phyloP scores from a whole-genome alignment of 1,140 invertebrate genomes.

The Trichonephila inaurata region DNA sequence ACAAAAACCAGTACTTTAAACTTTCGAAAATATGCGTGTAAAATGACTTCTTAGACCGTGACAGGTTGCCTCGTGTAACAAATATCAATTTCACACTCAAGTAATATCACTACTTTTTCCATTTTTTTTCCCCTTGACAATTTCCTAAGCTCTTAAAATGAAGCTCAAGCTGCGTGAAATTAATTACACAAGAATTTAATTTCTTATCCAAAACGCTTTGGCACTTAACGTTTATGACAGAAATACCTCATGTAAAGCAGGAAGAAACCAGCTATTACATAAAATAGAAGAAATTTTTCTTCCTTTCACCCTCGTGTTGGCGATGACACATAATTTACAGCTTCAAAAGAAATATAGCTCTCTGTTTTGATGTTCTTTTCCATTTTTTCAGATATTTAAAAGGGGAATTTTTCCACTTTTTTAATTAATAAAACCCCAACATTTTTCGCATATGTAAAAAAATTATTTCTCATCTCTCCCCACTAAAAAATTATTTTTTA shows the following conservation, averaged over 20 bases:
- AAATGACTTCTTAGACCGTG: neutral
- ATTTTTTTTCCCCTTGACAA: neutral
- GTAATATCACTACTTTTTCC: neutral
- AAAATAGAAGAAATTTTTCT: neutral
- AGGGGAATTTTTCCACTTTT: neutral
- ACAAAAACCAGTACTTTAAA: neutral
- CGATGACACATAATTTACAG: conserved; percentile 28
- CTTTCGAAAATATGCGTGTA: neutral
- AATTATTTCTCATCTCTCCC: neutral
- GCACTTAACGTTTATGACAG: conserved; percentile 18
- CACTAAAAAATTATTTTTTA: neutral
- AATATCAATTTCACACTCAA: neutral
- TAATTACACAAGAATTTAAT: conserved; percentile 20
- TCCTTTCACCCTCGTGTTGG: neutral
- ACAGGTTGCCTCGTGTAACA: neutral
- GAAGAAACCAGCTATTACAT: neutral
- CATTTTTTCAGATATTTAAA: neutral
- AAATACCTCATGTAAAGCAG: neutral
- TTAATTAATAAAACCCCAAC: conserved; percentile 2
- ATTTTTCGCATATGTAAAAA: neutral
- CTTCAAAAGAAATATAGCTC: neutral
- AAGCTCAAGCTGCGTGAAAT: neutral
- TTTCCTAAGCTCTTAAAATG: neutral
- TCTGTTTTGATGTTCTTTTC: neutral
- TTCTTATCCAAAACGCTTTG: neutral